Conservation (phyloP, 2,797 vertebrate genomes). For the Knipowitschia caucasica region DNA sequence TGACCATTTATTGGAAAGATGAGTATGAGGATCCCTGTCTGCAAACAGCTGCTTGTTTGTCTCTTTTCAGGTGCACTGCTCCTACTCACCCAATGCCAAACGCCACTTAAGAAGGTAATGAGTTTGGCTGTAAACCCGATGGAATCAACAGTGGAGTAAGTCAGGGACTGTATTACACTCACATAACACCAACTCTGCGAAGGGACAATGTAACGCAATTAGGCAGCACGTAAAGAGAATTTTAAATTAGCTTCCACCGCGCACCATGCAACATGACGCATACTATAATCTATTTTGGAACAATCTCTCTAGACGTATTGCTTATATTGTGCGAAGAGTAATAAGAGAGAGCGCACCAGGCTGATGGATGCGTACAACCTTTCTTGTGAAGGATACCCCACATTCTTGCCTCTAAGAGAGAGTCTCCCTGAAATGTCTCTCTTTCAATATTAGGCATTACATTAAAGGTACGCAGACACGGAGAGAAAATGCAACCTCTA, state of each 20-base stretch:
- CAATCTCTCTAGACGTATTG: neutral
- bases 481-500: no score
- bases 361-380: no score
- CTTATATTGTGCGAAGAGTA: neutral
- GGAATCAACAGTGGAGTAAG: neutral
- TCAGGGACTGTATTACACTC: neutral
- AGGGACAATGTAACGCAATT: slow-evolving; percentile 6
- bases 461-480: no score
- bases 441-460: no score
- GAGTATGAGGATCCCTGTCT: slow-evolving; percentile 22
- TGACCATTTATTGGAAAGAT: slow-evolving; percentile 34
- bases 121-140: neutral
- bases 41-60: slow-evolving; percentile 16
- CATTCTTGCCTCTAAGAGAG: no score
- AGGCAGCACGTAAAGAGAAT: neutral
- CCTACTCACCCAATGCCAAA: slow-evolving; percentile 8
- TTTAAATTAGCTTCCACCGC: slow-evolving; percentile 6
- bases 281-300: neutral
- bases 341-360: neutral
- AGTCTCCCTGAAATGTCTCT: no score
- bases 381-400: no score
- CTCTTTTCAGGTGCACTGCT: slow-evolving; percentile 3
- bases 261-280: neutral
- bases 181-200: neutral
- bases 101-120: slow-evolving; percentile 12